Evolutionary conservation across 2,113 vertebrate genomes (phyloP).

Genomic region (Pelecanoides urinatrix): DNA sequence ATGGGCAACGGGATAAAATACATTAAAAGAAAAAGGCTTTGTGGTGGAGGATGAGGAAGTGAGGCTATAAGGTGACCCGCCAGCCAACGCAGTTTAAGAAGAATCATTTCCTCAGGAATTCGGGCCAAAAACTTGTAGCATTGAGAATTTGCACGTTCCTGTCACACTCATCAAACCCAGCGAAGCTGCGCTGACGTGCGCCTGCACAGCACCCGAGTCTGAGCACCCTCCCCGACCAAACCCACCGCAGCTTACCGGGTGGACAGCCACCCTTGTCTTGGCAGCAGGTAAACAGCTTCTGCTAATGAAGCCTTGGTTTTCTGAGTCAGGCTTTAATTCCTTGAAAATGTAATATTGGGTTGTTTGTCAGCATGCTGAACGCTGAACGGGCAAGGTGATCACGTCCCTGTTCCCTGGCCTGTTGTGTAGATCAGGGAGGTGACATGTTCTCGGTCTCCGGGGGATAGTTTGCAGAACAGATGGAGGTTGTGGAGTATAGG

Average conservation of each 20-base stretch:
- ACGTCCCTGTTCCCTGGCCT: neutral
- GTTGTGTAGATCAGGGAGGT: neutral
- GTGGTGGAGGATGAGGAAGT: neutral
- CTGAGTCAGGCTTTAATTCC: neutral
- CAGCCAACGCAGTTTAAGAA: neutral
- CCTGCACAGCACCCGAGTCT: accelerated
- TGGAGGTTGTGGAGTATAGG: neutral
- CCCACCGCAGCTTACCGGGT: accelerated
- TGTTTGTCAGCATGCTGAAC: neutral
- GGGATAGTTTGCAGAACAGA: neutral
- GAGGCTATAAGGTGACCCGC: neutral
- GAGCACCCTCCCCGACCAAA: neutral
- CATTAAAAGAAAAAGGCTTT: neutral
- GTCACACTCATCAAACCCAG: neutral
- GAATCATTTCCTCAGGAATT: neutral
- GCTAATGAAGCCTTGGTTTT: neutral
- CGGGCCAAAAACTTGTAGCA: neutral
- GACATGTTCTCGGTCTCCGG: neutral
- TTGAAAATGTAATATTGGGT: neutral
- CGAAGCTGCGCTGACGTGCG: accelerated
- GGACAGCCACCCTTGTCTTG: neutral
- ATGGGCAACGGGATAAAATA: neutral
- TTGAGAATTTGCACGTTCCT: accelerated
- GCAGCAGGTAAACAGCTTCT: neutral
- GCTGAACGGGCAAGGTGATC: neutral